phyloP scores from a whole-genome alignment of 2,797 vertebrate genomes.

The Myripristis murdjan region DNA sequence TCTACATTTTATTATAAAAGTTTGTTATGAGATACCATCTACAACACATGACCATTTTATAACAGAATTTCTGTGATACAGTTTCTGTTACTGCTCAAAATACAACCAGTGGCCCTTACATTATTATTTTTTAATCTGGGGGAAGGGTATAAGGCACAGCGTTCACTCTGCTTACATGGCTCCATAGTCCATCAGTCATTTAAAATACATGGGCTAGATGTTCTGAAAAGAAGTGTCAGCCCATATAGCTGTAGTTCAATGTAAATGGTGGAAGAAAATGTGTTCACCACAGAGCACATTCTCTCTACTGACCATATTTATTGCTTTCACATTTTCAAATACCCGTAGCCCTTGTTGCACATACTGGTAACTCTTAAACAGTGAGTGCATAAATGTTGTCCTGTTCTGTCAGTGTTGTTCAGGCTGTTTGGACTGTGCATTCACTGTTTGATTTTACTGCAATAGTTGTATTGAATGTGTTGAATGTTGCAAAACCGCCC shows the following conservation, averaged over 20 bases:
- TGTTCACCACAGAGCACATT: not conserved
- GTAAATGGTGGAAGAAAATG: not conserved
- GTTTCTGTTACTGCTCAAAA: conserved; percentile 43
- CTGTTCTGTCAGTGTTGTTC: not conserved
- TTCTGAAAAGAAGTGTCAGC: conserved; percentile 20
- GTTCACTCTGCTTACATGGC: not conserved
- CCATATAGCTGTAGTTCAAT: conserved; percentile 8
- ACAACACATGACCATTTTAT: conserved; percentile 27
- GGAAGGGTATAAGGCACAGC: conserved; percentile 1
- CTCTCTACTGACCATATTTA: not conserved
- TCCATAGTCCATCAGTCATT: conserved; percentile 13
- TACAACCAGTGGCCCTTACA: conserved; percentile 52
- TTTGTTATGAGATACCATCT: conserved; percentile 34
- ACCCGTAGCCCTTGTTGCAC: not conserved
- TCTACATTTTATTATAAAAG: conserved; percentile 56
- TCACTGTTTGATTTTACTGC: not conserved
- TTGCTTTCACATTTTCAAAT: conserved; percentile 41
- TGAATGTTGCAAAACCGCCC: not conserved
- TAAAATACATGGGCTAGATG: not conserved
- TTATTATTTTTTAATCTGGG: conserved; percentile 5
- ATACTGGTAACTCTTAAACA: not conserved
- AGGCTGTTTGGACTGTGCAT: not conserved
- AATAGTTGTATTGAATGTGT: not conserved
- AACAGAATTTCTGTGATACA: not conserved
- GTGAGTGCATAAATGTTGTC: not conserved